Conservation (phyloP, 2,888 invertebrate genomes). For the Eulithis testata region DNA sequence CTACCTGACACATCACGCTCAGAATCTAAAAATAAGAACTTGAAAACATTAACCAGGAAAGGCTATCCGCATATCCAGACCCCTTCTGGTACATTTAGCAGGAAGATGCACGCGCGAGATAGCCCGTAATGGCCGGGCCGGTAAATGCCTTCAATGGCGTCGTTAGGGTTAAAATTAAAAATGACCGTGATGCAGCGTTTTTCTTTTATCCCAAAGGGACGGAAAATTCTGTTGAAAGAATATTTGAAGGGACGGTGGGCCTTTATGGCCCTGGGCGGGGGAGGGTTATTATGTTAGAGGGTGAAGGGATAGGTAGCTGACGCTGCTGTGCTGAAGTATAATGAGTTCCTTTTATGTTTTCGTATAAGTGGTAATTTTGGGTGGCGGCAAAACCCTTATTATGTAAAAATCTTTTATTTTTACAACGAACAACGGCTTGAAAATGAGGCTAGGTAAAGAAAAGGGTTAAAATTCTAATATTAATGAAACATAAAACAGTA, state of each 20-base stretch:
- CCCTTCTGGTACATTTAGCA: conserved; percentile 70
- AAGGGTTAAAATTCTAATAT: conserved; percentile 1
- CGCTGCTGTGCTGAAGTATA: conserved; percentile 68
- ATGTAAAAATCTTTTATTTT: conserved; percentile 25
- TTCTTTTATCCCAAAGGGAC: conserved; percentile 77
- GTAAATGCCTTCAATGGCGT: conserved; percentile 78
- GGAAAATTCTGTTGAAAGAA: conserved; percentile 76
- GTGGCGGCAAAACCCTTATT: conserved; percentile 24
- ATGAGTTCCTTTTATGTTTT: conserved; percentile 77
- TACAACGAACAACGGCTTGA: conserved; percentile 5
- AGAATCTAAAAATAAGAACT: conserved; percentile 21
- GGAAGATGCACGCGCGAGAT: conserved; percentile 73
- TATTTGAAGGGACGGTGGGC: conserved; percentile 72
- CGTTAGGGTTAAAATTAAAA: conserved; percentile 83
- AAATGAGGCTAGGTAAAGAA: neutral
- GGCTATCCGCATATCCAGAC: conserved; percentile 27
- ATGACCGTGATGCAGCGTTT: conserved; percentile 80
- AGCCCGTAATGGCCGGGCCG: conserved; percentile 70
- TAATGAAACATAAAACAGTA: neutral
- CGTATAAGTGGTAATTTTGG: conserved; percentile 35
- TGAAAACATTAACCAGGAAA: conserved; percentile 21
- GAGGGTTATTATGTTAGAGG: conserved; percentile 75
- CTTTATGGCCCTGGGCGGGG: conserved; percentile 67
- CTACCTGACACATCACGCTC: neutral
- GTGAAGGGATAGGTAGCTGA: conserved; percentile 67